phyloP scores from a whole-genome alignment of 2,888 invertebrate genomes.

The Myathropa florea region DNA sequence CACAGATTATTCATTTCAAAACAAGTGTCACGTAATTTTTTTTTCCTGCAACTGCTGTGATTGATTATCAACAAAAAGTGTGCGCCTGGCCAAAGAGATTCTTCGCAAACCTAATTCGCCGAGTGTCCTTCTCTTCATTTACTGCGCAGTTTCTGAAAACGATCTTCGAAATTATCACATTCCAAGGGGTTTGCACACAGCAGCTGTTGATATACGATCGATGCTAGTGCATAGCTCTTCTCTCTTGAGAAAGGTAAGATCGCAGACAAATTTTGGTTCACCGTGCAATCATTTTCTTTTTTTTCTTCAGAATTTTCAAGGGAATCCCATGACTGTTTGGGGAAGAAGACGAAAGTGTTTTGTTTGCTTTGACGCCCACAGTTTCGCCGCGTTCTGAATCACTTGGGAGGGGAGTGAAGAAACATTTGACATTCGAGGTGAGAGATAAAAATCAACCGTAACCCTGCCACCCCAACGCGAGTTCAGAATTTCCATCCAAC shows the following conservation, averaged over 20 bases:
- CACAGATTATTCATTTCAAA: neutral
- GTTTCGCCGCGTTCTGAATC: conserved; percentile 17
- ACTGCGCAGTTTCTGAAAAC: neutral
- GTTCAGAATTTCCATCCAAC: conserved; percentile 52
- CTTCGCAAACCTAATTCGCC: neutral
- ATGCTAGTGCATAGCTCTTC: neutral
- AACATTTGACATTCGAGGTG: neutral
- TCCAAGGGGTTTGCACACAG: neutral
- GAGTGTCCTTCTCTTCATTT: neutral
- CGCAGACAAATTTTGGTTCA: neutral
- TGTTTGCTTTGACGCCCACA: neutral
- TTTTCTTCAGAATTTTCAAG: neutral
- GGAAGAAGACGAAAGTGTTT: neutral
- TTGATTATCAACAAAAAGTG: conserved; percentile 7
- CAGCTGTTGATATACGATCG: neutral
- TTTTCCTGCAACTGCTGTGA: neutral
- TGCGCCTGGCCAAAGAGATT: neutral
- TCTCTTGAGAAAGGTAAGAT: conserved; percentile 7
- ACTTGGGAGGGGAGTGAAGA: neutral
- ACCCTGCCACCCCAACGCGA: conserved; percentile 51
- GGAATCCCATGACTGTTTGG: neutral
- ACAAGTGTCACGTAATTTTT: conserved; percentile 62
- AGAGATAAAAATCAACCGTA: neutral
- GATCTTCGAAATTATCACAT: neutral
- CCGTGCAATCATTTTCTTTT: neutral